Percentiles rank a stretch among this genome's conserved stretches.
Conservation (phyloP, 2,113 vertebrate species). For the Pampusana beccarii region DNA sequence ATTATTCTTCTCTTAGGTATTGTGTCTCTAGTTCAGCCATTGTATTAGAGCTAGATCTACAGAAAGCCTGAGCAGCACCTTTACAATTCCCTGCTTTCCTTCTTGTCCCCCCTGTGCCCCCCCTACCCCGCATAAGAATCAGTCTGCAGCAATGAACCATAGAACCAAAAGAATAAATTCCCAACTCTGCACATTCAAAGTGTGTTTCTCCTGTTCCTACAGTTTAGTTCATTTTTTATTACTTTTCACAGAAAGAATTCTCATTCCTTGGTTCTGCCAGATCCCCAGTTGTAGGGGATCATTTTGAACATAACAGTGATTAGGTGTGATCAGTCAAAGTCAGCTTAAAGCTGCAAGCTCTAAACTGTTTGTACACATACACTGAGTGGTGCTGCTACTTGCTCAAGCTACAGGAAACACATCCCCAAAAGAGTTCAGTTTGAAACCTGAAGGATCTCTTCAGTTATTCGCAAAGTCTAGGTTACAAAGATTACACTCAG, state of each 20-base stretch:
- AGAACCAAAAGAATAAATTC: background rate
- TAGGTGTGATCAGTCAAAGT: background rate
- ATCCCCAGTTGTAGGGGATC: background rate
- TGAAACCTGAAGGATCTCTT: background rate
- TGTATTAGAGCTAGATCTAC: background rate
- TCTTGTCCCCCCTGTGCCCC: fast-evolving
- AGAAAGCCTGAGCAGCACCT: background rate
- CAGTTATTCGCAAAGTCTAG: background rate
- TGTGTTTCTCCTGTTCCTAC: background rate
- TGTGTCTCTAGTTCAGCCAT: background rate
- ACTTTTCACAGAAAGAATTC: conserved; percentile 14
- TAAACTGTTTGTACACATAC: background rate
- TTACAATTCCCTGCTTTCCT: background rate
- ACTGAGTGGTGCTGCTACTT: background rate
- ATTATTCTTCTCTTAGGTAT: background rate
- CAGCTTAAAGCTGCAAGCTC: background rate
- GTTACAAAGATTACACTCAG: background rate
- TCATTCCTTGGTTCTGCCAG: background rate
- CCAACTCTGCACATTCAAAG: background rate
- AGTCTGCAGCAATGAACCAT: background rate
- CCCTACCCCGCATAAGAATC: background rate
- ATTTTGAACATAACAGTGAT: background rate
- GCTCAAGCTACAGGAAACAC: background rate
- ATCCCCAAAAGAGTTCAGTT: background rate
- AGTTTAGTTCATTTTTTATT: background rate